These are phyloP conservation scores for Cynopterus brachyotis DNA, from an alignment of 2,113 vertebrate species.

Conservation along the genomic window DNA sequence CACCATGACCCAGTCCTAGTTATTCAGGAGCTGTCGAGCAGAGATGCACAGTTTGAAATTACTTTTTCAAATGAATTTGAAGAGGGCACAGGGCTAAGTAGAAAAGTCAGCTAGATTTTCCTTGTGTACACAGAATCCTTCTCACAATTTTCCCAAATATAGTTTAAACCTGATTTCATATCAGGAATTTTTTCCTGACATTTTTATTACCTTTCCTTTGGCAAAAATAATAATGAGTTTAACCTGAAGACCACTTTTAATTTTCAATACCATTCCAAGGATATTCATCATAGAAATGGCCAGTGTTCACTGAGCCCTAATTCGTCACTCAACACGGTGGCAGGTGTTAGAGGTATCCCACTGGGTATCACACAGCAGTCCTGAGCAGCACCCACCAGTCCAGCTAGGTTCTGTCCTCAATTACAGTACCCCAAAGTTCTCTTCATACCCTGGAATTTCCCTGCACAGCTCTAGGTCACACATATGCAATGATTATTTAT, in stretches of 20 bases:
- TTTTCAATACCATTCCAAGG: constrained; percentile 25
- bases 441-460: neutral
- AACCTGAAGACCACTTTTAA: neutral
- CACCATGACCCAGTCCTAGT: neutral
- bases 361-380: accelerated
- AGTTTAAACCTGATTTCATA: neutral
- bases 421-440: neutral
- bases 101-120: neutral
- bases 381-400: neutral
- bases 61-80: neutral
- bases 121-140: neutral
- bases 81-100: neutral
- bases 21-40: neutral
- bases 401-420: neutral
- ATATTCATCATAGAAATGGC: neutral
- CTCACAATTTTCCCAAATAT: neutral
- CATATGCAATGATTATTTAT: neutral
- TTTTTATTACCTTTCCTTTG: neutral
- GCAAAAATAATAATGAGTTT: neutral
- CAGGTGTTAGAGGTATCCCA: neutral
- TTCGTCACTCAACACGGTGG: neutral
- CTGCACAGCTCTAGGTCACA: neutral
- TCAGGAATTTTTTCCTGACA: neutral
- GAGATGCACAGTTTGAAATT: neutral
- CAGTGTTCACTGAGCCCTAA: neutral